These are phyloP conservation scores for Nymphalis polychloros DNA, from an alignment of 2,888 invertebrate species.

Conservation along the genomic window DNA sequence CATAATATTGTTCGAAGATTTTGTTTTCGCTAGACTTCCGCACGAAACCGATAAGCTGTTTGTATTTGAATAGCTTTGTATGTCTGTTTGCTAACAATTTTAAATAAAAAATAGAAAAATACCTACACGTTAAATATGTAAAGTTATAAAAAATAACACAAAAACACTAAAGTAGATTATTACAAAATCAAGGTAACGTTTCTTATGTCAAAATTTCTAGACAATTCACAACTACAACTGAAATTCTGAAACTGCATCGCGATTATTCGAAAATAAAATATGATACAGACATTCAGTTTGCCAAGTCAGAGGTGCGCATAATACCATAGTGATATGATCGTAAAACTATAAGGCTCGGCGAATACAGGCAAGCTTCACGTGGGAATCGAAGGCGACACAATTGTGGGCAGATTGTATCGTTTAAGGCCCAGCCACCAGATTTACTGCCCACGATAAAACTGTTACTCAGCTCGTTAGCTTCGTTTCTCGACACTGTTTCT, in stretches of 20 bases:
- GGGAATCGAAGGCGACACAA: slow-evolving; percentile 40
- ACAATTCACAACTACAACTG: too few species aligned
- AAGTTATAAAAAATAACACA: too few species aligned
- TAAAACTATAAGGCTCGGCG: slow-evolving; percentile 27
- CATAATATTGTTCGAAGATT: slow-evolving; percentile 28
- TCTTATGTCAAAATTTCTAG: too few species aligned
- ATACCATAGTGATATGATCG: slow-evolving; percentile 34
- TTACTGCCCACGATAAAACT: slow-evolving; percentile 48
- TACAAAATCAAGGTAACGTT: too few species aligned
- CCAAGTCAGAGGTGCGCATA: slow-evolving; percentile 14
- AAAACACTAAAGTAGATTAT: too few species aligned
- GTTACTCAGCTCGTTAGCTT: slow-evolving; percentile 61
- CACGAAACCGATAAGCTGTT: slow-evolving; percentile 8
- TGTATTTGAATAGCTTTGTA: slow-evolving; percentile 15
- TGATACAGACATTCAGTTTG: slow-evolving; percentile 10
- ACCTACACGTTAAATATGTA: not conserved
- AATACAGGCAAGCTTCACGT: slow-evolving; percentile 34
- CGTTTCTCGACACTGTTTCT: slow-evolving; percentile 43
- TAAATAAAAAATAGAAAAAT: not conserved
- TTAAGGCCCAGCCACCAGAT: slow-evolving; percentile 38
- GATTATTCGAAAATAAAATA: not conserved
- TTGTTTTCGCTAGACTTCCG: slow-evolving; percentile 22
- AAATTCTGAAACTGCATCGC: not conserved
- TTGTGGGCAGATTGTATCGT: slow-evolving; percentile 39
- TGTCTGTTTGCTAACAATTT: too few species aligned